Conservation (phyloP, 2,113 vertebrate genomes). For the Peromyscus californicus region DNA sequence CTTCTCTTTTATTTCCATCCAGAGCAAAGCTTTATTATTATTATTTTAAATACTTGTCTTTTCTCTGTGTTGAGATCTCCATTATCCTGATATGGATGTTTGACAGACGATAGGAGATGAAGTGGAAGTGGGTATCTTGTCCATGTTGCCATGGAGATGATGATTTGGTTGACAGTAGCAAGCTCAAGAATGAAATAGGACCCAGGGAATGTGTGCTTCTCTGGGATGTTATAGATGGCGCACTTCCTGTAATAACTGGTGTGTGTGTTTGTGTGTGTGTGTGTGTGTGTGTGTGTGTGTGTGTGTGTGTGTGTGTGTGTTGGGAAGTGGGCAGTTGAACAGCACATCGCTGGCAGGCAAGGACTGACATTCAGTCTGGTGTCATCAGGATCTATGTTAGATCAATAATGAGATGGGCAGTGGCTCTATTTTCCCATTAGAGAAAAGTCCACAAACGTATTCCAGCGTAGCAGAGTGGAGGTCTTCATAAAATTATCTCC, state of each 20-base stretch:
- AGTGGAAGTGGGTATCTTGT: not conserved
- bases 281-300: not conserved
- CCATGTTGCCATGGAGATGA: conserved; percentile 69
- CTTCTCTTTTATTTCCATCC: too few species aligned
- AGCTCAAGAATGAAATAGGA: conserved; percentile 17
- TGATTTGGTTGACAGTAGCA: conserved; percentile 39
- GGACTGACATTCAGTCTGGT: not conserved
- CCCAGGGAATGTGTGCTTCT: not conserved
- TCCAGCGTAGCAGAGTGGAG: not conserved
- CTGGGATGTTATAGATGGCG: not conserved
- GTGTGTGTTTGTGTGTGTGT: not conserved
- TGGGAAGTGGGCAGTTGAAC: not conserved
- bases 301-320: not conserved
- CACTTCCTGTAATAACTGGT: not conserved
- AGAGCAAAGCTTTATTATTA: not conserved
- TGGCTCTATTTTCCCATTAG: not conserved
- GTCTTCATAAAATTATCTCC: not conserved
- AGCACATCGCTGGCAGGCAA: not conserved
- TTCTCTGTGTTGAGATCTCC: conserved; percentile 40
- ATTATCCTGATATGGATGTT: not conserved
- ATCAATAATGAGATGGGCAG: not conserved
- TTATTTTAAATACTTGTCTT: conserved; percentile 28
- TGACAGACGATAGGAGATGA: conserved; percentile 49
- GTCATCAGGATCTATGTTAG: not conserved
- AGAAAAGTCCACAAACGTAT: conserved; percentile 1